A percentile compares a stretch with the other conserved stretches of the same genome.
Evolutionary conservation across 1,140 invertebrate species (phyloP).

Genomic region (Piezodorus guildinii): DNA sequence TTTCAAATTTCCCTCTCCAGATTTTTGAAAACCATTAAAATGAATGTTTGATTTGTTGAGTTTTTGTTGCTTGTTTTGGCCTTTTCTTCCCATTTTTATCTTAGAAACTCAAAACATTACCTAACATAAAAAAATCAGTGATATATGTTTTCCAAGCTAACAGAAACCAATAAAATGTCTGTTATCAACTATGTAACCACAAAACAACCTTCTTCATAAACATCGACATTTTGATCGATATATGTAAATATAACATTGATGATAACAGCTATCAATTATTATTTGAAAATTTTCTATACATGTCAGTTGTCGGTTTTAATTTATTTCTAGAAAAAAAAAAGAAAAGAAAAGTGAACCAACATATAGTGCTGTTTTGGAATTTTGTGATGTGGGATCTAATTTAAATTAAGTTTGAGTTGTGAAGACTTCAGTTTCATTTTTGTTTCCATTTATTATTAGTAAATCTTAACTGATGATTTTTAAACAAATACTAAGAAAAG

Average conservation of each 20-base stretch:
- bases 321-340: background rate
- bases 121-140: background rate
- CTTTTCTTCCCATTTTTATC: background rate
- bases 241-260: background rate
- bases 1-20: constrained; percentile 17
- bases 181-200: background rate
- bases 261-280: background rate
- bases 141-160: background rate
- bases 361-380: background rate
- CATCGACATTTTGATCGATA: too few species aligned
- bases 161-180: background rate
- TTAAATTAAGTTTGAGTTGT: too few species aligned
- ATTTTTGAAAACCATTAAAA: background rate
- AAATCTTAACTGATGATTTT: too few species aligned
- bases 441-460: too few species aligned
- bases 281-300: background rate
- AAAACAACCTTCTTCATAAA: too few species aligned
- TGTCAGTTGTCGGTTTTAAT: background rate
- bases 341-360: background rate
- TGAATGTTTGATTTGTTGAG: background rate
- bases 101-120: background rate
- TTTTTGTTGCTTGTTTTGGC: constrained; percentile 2
- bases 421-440: too few species aligned
- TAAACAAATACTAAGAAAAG: too few species aligned
- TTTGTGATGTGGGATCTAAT: too few species aligned